Evolutionary conservation across 1,140 invertebrate genomes (phyloP), one percentile per base, ranked within the genome.

Genomic region (Heliconius himera): DNA sequence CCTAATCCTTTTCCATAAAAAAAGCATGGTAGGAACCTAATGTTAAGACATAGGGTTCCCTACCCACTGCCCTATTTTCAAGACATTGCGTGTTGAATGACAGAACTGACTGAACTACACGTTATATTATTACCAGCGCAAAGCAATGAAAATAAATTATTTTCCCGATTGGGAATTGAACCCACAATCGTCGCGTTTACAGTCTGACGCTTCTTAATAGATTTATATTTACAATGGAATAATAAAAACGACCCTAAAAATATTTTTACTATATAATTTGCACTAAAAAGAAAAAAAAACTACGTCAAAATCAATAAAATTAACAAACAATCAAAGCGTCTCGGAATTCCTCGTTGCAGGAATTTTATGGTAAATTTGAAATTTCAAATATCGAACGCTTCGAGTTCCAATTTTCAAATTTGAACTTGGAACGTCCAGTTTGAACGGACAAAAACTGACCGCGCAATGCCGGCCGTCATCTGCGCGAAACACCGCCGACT

Each of bases 351-450:
- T 78, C 74, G 85, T 82, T 74, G 82, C 76, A 76, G 85, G 87
- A 77, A 89, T 89, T 93, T 92, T 89, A 93, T 91, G 89, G 85
- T 89, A 89, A 92, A 91, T 87, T 91, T 88, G 81, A 92, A 90
- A 92, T 92, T 93, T 92, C 90, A 92, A 94, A 94, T 92, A 90
- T 93, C 91, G 91, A 92, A 92, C 85, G 86, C 80, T 83, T 89
- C 84, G 87, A 85, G 85, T 90, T 91, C 90, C 90, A 93, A 94
- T 94, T 94, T 94, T 94, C 91, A 91, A 92, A 94, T 94, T 94
- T 93, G 93, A 94, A 93, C 93, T 93, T 93, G 93, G 91, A 90
- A 90, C 90, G 93, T 94, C 91, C 91, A 94, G 91, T 94, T 92
- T 84, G 90, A 90, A 91, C 87, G 90, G 80, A 85, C 93, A 94